These are phyloP conservation scores for Girardinichthys multiradiatus DNA, from an alignment of 2,113 vertebrate species.

Conservation along the genomic window DNA sequence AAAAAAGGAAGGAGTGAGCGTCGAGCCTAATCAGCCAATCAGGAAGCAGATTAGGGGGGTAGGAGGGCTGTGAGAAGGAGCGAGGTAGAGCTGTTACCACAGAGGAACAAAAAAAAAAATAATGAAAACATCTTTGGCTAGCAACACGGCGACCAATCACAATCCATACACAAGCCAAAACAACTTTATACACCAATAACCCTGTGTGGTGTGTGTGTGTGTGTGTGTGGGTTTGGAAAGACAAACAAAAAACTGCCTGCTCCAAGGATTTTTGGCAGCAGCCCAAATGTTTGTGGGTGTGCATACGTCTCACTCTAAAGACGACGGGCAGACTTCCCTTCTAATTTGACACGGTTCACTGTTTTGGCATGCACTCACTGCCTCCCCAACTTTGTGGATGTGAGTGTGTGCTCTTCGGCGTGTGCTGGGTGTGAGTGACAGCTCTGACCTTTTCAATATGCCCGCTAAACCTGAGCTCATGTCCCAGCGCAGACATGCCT, in stretches of 20 bases:
- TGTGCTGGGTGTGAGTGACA: slow-evolving; percentile 75
- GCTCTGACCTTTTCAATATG: slow-evolving; percentile 84
- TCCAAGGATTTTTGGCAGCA: slow-evolving; percentile 70
- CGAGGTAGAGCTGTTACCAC: slow-evolving; percentile 69
- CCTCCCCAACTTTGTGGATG: slow-evolving; percentile 39
- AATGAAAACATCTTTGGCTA: slow-evolving; percentile 61
- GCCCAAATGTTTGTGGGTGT: slow-evolving; percentile 56
- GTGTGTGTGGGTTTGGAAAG: slow-evolving; percentile 26
- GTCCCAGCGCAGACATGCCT: slow-evolving; percentile 77
- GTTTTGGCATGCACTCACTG: slow-evolving; percentile 61
- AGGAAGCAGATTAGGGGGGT: slow-evolving; percentile 59
- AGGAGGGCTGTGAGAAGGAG: slow-evolving; percentile 27
- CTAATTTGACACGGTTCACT: slow-evolving; percentile 77
- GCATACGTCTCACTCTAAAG: slow-evolving; percentile 51
- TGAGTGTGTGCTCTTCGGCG: slow-evolving; percentile 16
- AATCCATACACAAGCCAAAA: slow-evolving; percentile 78
- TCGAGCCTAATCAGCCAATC: slow-evolving; percentile 79
- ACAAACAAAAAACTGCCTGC: slow-evolving; percentile 61
- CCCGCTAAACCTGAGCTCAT: slow-evolving; percentile 77
- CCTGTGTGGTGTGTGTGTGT: slow-evolving; percentile 57
- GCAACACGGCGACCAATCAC: slow-evolving; percentile 81
- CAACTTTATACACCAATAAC: slow-evolving; percentile 77
- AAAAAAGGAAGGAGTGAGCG: slow-evolving; percentile 45
- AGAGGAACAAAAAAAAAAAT: slow-evolving; percentile 34
- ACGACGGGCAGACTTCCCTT: slow-evolving; percentile 67